Evolutionary conservation across 2,888 invertebrate genomes (phyloP), one percentile per base, ranked within the genome.

Genomic region (Ornithoptera alexandrae): DNA sequence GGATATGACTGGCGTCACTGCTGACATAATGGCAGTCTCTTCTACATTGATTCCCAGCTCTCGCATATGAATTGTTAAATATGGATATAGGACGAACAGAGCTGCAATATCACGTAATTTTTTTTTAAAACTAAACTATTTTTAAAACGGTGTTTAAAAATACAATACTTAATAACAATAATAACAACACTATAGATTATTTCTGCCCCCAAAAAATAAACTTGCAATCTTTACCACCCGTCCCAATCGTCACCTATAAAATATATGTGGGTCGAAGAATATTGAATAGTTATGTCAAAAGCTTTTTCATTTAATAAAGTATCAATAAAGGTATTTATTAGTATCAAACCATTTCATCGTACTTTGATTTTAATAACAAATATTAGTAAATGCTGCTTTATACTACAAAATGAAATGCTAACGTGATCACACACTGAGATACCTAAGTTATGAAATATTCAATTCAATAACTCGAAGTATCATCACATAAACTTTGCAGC

Each of bases 11-110:
- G 96, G 96, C 64, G 95, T 96, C 50, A 96, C 94, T 1, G 96
- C 95, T 0, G 96, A 96, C 95, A 96, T 96, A 78, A 96, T 95
- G 60, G 96, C 96, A 6, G 96, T 95, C 88, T 96, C 96, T 86
- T 96, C 95, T 68, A 96, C 95, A 79, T 94, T 95, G 83, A 96
- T 95, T 64, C 96, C 96, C 77, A 96, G 86, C 82, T 96, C 95
- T 70, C 96, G 93, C 95, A 96, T 96, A 83, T 96, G 96, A 75
- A 96, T 95, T 64, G 96, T 96, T 82, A 96, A 87, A 88, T 96
- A 96, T 7, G 96, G 96, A 84, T 96, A 96, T 72, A 96, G 87
- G 64, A 96, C 96, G 81, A 95, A 94, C 67, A 96, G 88, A 30
- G 96, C 96, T 96, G 84, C n/a, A 66, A 68, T 30, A 22, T 39